Evolutionary conservation across 2,113 vertebrate species (phyloP), one percentile per base, ranked within the genome.

Genomic region (Herpetotheres cachinnans): DNA sequence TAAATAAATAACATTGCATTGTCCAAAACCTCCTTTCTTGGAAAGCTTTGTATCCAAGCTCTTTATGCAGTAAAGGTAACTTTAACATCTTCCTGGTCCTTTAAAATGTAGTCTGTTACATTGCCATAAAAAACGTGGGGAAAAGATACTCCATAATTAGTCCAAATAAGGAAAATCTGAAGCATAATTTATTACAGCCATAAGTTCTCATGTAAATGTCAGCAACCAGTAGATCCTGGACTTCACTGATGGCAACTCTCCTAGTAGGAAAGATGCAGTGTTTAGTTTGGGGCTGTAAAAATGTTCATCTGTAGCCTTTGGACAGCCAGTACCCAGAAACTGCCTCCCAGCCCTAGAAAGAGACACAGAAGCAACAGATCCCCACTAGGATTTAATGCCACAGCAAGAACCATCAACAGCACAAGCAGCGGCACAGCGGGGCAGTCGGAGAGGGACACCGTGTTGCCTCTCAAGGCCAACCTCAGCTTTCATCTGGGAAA

Each of bases 231-330:
- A 85, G 91, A 65, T 69, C 55, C 55, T 86, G 86, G n/a, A 79
- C 47, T 93, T 95, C 61, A 77, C 54, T 21, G 56, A 92, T 46
- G 87, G 83, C 93, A 97, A 34, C 52, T 95, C 67, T 95, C 82
- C 67, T 81, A 73, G 61, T 12, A 83, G 42, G 52, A 94, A 80
- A 87, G 91, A 91, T 2, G 1, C 19, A 42, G 46, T 93, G 91
- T 95, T 97, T 97, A 91, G 76, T 92, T 95, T 89, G 77, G 86
- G 69, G 73, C 56, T 91, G 73, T 91, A 87, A 97, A 95, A 95
- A 59, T 46, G 47, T 25, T 84, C 22, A 8, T 78, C 61, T 84
- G 52, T 40, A 90, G 72, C 47, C 44, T 93, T 91, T 27, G 50
- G 69, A 76, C 54, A 73, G 38, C 47, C 72, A 73, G 90, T 50